Evolutionary conservation across 1,140 invertebrate genomes (phyloP).

Genomic region (Pseudobourletiella spinata): DNA sequence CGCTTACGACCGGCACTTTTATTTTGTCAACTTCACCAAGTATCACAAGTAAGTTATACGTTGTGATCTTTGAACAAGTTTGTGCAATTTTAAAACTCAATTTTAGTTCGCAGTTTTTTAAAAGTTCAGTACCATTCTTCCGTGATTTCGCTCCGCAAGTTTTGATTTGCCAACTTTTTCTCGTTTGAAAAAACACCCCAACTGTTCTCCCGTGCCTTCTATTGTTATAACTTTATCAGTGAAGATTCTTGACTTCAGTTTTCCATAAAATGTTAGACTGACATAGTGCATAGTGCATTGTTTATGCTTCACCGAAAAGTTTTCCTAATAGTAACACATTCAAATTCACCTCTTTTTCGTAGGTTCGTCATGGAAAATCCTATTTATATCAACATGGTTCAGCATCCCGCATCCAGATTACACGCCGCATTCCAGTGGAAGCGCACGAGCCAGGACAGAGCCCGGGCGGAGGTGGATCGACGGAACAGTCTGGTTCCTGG

Average conservation of each 20-base stretch:
- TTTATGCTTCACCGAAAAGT: no score
- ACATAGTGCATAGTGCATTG: no score
- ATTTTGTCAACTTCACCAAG: constrained; percentile 55
- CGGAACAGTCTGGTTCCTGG: constrained; percentile 22
- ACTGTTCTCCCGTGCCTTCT: no score
- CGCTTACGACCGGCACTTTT: constrained; percentile 50
- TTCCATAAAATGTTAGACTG: no score
- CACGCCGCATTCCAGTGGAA: constrained; percentile 37
- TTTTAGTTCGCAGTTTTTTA: background rate
- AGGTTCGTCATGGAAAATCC: constrained; percentile 40
- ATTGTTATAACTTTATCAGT: no score
- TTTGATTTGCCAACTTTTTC: no score
- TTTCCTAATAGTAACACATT: no score
- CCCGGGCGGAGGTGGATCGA: constrained; percentile 19
- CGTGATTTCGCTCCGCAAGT: no score
- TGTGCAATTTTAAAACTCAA: background rate
- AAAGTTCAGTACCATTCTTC: no score
- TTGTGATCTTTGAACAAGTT: background rate
- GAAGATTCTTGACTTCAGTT: no score
- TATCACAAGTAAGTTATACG: constrained; percentile 30
- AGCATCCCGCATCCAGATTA: constrained; percentile 49
- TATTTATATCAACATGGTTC: constrained; percentile 55
- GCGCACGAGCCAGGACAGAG: constrained; percentile 37
- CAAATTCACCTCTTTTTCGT: background rate
- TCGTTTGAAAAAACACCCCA: no score